Base-by-base conservation (phyloP, 2,888 invertebrate genomes). In the Volucella inflata region DNA sequence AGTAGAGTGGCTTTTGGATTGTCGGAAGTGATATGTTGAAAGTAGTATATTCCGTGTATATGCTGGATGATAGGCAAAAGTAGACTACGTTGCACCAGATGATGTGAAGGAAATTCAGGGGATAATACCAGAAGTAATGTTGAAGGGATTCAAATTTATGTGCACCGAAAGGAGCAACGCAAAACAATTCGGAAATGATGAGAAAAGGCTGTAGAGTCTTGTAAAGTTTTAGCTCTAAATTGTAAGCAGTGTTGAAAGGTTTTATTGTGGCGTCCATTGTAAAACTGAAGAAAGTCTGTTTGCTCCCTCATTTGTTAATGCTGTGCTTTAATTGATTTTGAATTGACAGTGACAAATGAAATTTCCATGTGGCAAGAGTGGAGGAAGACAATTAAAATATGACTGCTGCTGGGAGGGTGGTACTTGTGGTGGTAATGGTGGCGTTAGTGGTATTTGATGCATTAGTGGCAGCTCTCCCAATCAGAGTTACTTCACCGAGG, bases 401-500 rank as follows among this genome's bases (percentile, higher is more conserved):
- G n/a, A 38, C 6, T 48, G 14, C n/a, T 46, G 6, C 16, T 14
- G 36, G 46, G 11, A 2, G 16, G 10, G 9, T 38, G 2, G 0
- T 14, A 1, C n/a, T 40, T 11, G 14, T 9, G 48, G 17, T 40
- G 12, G 6, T 8, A n/a, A 1, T 30, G 11, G 46, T 40, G 40
- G 16, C 10, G 21, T 0, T 21, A n/a, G n/a, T n/a, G n/a, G n/a
- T n/a, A n/a, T n/a, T 46, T 17, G 80, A 62, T n/a, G 16, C 21
- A 67, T 81, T 85, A 11, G 21, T 12, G 2, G 53, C 12, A 8
- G 48, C 40, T 9, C 65, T n/a, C 40, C 83, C 88, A 65, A 87
- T 88, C 75, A 90, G 68, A 8, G 89, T 88, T 70, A 88, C 87
- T 65, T 88, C 89, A 40, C 89, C 89, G 77, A 91, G 84, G 70